These are phyloP conservation scores for Limonius californicus DNA, from an alignment of 1,140 invertebrate genomes.

Conservation along the genomic window DNA sequence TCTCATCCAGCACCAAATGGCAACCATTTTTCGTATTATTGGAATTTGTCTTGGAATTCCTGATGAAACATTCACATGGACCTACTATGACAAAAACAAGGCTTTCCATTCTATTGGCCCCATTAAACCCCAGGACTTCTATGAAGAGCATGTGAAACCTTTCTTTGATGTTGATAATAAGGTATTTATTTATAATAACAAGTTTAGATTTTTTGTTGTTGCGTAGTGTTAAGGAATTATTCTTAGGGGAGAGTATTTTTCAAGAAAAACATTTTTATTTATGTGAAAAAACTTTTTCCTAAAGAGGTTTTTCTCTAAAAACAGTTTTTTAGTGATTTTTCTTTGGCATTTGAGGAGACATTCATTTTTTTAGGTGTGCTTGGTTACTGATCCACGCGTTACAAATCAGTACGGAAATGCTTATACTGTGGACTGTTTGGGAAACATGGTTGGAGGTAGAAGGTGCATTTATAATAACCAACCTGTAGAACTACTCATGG, in stretches of 20 bases:
- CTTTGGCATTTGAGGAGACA: too few relatives aligned
- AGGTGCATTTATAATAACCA: conserved; percentile 85
- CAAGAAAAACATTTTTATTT: too few relatives aligned
- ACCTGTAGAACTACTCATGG: conserved; percentile 70
- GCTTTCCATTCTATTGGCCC: conserved; percentile 70
- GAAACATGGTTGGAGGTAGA: conserved; percentile 77
- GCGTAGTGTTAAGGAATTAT: too few relatives aligned
- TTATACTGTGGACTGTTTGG: conserved; percentile 85
- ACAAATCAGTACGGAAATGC: conserved; percentile 69
- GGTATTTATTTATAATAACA: conserved; percentile 22
- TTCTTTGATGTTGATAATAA: conserved; percentile 81
- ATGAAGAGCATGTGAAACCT: conserved; percentile 73
- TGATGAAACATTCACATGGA: conserved; percentile 76
- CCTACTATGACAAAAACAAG: conserved; percentile 86
- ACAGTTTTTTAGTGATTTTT: conserved; percentile 17
- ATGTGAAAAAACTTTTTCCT: background rate
- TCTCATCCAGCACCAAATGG: conserved; percentile 65
- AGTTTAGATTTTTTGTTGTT: background rate
- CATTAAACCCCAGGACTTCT: conserved; percentile 76
- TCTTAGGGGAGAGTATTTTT: too few relatives aligned
- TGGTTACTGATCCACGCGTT: conserved; percentile 80
- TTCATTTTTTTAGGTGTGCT: conserved; percentile 73
- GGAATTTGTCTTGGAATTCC: conserved; percentile 78
- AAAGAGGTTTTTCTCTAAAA: too few relatives aligned
- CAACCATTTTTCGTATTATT: conserved; percentile 75